These are phyloP conservation scores for Zosterops japonicus DNA, from an alignment of 2,113 vertebrate species.

Conservation along the genomic window DNA sequence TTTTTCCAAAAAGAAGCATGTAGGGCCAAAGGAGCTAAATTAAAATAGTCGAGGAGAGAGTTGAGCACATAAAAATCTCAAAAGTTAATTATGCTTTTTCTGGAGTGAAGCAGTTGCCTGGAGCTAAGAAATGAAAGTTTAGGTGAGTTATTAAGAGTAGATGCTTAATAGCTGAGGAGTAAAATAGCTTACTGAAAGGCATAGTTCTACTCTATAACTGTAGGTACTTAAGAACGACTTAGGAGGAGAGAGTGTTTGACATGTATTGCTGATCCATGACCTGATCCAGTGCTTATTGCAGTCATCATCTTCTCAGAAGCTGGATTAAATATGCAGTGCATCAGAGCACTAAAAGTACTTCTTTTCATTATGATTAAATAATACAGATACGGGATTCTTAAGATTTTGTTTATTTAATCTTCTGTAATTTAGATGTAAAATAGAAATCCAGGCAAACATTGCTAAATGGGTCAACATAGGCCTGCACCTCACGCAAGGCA, in stretches of 20 bases:
- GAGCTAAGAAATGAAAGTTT: conserved; percentile 25
- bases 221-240: background rate
- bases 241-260: background rate
- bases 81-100: conserved; percentile 18
- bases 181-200: background rate
- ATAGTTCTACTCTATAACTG: background rate
- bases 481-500: background rate
- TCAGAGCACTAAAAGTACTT: background rate
- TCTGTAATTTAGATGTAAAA: background rate
- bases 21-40: background rate
- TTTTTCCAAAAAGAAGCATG: background rate
- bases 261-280: background rate
- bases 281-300: background rate
- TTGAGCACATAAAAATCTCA: background rate
- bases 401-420: background rate
- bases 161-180: background rate
- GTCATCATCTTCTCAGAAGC: background rate
- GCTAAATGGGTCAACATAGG: background rate
- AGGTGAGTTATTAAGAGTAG: conserved; percentile 40
- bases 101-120: background rate
- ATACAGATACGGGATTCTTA: background rate
- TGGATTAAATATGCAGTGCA: background rate
- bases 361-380: background rate
- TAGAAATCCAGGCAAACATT: background rate
- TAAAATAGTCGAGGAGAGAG: background rate